Conservation (phyloP, 2,113 vertebrate species). For the Clarias batrachus region DNA sequence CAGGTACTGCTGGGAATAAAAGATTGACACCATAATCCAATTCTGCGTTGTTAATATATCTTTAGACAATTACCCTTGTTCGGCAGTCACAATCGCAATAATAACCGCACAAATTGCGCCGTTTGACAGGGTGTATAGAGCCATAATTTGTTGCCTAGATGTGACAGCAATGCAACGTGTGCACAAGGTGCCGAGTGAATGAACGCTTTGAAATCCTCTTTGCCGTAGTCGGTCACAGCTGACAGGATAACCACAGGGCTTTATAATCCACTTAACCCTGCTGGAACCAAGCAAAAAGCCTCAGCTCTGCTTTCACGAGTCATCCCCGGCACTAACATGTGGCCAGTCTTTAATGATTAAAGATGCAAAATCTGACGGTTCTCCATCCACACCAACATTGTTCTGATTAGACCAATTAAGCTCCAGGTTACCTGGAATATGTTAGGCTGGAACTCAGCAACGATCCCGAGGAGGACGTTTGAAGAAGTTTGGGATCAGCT, state of each 20-base stretch:
- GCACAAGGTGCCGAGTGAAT: constrained; percentile 28
- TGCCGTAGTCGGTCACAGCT: constrained; percentile 53
- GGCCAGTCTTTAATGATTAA: background rate
- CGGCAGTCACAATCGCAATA: background rate
- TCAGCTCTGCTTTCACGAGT: background rate
- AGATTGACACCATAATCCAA: constrained; percentile 13
- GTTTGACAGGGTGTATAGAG: background rate
- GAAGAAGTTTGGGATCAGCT: background rate
- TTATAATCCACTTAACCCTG: constrained; percentile 63
- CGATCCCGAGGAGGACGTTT: background rate
- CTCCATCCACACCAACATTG: background rate
- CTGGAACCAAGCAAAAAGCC: constrained; percentile 20
- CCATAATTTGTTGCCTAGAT: constrained; percentile 23
- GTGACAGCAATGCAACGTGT: background rate
- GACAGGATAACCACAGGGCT: constrained; percentile 60
- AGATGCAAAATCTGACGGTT: background rate
- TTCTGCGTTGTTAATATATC: background rate
- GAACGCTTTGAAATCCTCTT: constrained; percentile 54
- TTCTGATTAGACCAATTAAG: background rate
- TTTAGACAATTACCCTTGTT: background rate
- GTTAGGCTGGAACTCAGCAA: no score
- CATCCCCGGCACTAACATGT: constrained; percentile 15
- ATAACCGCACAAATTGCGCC: background rate
- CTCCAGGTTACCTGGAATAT: background rate
- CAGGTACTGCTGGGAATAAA: background rate